Percentiles rank a stretch among this genome's conserved stretches.
phyloP scores from a whole-genome alignment of 2,113 vertebrate genomes.

The Thermophis baileyi region DNA sequence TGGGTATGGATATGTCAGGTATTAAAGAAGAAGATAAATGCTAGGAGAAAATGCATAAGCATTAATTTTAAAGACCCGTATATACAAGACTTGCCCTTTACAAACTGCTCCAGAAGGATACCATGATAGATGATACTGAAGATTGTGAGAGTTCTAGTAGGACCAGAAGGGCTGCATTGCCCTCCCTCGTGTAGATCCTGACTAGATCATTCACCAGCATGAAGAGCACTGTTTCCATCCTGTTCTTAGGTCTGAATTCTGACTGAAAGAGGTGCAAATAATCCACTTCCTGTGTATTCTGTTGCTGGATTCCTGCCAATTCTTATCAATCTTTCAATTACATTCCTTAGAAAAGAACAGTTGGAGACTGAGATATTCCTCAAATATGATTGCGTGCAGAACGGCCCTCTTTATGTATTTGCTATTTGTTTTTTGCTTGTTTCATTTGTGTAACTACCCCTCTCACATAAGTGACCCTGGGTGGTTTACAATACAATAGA shows the following conservation, averaged over 20 bases:
- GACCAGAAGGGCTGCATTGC: neutral
- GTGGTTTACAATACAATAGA: neutral
- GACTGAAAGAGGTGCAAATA: neutral
- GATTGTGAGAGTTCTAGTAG: neutral
- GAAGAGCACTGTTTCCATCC: neutral
- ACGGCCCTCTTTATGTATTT: neutral
- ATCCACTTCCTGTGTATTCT: neutral
- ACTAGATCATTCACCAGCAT: neutral
- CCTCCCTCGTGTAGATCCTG: neutral
- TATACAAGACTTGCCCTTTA: neutral
- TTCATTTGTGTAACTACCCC: neutral
- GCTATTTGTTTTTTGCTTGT: neutral
- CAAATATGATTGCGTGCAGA: neutral
- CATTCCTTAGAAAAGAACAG: neutral
- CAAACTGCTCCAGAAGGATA: neutral
- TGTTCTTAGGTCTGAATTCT: neutral
- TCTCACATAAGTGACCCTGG: neutral
- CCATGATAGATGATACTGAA: neutral
- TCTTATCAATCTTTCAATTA: neutral
- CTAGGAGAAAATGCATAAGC: neutral
- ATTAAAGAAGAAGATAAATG: neutral
- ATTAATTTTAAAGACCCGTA: neutral
- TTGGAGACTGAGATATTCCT: neutral
- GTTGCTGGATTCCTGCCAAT: neutral
- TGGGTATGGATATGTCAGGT: neutral